phyloP scores from a whole-genome alignment of 2,113 vertebrate genomes.

The Dasyprocta punctata region DNA sequence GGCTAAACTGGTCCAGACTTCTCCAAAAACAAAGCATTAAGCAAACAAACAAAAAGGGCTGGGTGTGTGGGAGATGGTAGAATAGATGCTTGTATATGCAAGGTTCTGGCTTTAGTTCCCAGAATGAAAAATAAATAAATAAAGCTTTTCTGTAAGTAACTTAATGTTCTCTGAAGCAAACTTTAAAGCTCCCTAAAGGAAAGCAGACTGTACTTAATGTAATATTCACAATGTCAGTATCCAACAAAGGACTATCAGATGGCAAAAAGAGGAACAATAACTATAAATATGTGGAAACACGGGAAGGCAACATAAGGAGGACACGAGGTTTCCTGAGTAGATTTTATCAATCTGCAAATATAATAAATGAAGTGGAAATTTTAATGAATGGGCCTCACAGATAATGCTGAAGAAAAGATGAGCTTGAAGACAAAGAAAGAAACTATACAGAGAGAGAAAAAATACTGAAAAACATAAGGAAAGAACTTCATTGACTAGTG shows the following conservation, averaged over 20 bases:
- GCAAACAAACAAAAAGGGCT: neutral
- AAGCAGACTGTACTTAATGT: neutral
- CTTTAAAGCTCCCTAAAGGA: neutral
- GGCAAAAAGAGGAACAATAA: neutral
- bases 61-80: neutral
- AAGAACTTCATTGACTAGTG: neutral
- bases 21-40: neutral
- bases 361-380: neutral
- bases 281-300: neutral
- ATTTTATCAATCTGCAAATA: constrained; percentile 25
- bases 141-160: neutral
- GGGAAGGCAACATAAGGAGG: neutral
- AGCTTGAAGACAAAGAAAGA: constrained; percentile 7
- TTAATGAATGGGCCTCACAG: neutral
- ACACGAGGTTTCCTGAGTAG: neutral
- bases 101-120: neutral
- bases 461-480: neutral
- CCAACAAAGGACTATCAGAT: neutral
- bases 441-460: neutral
- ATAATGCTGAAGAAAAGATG: constrained; percentile 11
- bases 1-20: neutral
- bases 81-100: neutral
- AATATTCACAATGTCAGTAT: neutral
- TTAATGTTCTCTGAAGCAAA: constrained; percentile 31
- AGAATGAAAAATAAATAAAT: neutral